Conservation (phyloP, 2,113 vertebrate species). For the Pimephales promelas region DNA sequence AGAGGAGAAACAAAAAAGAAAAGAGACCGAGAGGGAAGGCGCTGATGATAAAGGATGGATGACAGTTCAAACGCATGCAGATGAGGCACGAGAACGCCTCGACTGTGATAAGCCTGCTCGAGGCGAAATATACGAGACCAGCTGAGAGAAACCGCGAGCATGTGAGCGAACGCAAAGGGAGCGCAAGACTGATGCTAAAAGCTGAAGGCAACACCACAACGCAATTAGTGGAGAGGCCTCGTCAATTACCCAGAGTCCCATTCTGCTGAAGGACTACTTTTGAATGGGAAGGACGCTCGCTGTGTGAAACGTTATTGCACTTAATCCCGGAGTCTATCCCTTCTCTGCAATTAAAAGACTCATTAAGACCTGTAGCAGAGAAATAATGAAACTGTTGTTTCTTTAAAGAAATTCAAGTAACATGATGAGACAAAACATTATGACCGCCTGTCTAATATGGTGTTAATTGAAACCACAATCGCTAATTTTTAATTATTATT, state of each 20-base stretch:
- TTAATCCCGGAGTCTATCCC: neutral
- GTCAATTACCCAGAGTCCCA: neutral
- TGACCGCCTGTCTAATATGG: no score
- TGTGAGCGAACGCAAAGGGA: neutral
- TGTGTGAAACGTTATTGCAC: neutral
- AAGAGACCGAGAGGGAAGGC: constrained; percentile 19
- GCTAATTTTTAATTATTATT: no score
- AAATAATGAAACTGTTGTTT: neutral
- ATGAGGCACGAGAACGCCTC: constrained; percentile 55
- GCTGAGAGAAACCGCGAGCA: constrained; percentile 16
- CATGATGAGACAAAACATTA: neutral
- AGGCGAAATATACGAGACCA: constrained; percentile 43
- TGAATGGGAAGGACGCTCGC: constrained; percentile 1
- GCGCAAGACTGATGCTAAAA: neutral
- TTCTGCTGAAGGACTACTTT: neutral
- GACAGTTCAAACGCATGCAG: constrained; percentile 64
- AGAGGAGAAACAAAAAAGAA: constrained; percentile 15
- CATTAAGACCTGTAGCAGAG: neutral
- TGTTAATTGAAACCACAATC: no score
- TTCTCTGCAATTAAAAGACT: constrained; percentile 6
- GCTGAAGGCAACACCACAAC: neutral
- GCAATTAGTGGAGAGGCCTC: constrained; percentile 5
- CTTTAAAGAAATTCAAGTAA: neutral
- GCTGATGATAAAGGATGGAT: constrained; percentile 38
- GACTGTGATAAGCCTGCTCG: constrained; percentile 1